These are phyloP conservation scores for Microcebus lehilahytsara DNA, from an alignment of 2,113 vertebrate species.

Conservation along the genomic window DNA sequence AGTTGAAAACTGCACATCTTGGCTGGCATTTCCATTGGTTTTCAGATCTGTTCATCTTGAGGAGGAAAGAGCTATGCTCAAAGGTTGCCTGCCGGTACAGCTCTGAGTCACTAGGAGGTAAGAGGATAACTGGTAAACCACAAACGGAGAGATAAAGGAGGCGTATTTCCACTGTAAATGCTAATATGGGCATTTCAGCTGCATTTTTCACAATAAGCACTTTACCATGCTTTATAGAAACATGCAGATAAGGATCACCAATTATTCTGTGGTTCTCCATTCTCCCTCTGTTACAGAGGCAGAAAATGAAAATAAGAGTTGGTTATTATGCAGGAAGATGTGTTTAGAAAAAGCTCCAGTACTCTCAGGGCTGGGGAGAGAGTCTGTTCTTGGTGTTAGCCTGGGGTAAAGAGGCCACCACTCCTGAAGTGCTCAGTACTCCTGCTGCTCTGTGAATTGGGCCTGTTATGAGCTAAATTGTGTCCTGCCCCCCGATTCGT, in stretches of 20 bases:
- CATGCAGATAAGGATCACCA: background rate
- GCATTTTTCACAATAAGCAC: background rate
- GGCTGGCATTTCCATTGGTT: background rate
- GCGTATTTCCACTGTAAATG: background rate
- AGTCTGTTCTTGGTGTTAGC: background rate
- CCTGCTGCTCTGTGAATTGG: background rate
- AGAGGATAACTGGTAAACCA: slow-evolving; percentile 32
- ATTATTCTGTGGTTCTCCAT: background rate
- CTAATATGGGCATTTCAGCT: background rate
- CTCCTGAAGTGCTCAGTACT: background rate
- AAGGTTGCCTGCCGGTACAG: background rate
- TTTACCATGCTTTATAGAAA: slow-evolving; percentile 25
- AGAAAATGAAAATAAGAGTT: slow-evolving; percentile 19
- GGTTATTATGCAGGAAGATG: background rate
- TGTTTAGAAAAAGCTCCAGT: background rate
- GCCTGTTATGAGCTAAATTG: background rate
- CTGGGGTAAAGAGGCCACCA: background rate
- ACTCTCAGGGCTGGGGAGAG: background rate
- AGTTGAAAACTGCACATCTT: background rate
- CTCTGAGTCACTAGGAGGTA: slow-evolving; percentile 46
- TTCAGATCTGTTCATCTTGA: background rate
- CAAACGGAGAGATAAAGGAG: background rate
- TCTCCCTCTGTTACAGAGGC: background rate
- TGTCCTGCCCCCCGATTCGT: background rate
- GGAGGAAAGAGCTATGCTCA: background rate